Conservation (phyloP, 2,113 vertebrate genomes). For the Aix galericulata region DNA sequence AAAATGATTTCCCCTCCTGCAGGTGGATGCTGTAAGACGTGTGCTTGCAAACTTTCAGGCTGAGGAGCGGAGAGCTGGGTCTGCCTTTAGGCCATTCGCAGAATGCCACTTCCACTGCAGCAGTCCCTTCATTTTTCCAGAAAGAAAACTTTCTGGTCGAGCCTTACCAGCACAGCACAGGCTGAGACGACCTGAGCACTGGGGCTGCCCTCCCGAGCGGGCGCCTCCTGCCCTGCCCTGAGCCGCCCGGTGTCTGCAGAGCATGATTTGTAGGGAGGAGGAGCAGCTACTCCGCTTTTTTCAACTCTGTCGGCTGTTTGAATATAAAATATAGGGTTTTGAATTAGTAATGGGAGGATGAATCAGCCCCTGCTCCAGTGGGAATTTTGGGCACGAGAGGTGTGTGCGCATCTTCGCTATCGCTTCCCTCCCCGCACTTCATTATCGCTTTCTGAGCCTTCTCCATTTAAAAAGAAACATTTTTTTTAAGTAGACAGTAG, state of each 20-base stretch:
- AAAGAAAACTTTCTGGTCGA: not conserved
- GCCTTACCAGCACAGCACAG: not conserved
- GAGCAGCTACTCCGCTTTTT: not conserved
- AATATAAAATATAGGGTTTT: not conserved
- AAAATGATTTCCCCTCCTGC: not conserved
- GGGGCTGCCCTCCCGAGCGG: not conserved
- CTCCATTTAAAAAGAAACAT: slow-evolving; percentile 47
- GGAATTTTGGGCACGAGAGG: not conserved
- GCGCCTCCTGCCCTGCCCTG: not conserved
- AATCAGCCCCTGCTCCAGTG: not conserved
- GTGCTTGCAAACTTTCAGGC: not conserved
- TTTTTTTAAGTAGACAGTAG: slow-evolving; percentile 7
- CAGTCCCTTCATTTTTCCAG: not conserved
- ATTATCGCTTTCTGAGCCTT: slow-evolving; percentile 13
- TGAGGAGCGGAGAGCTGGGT: not conserved
- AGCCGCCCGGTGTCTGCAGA: not conserved
- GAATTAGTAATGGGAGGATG: not conserved
- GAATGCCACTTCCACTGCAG: not conserved
- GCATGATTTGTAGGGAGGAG: rapidly evolving
- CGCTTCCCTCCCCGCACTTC: not conserved
- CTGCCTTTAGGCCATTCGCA: not conserved
- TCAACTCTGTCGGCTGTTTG: not conserved
- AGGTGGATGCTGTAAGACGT: not conserved
- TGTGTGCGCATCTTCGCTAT: not conserved
- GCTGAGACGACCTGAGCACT: not conserved